Conservation (phyloP, 1,140 invertebrate genomes). For the Meloidogyne hapla region DNA sequence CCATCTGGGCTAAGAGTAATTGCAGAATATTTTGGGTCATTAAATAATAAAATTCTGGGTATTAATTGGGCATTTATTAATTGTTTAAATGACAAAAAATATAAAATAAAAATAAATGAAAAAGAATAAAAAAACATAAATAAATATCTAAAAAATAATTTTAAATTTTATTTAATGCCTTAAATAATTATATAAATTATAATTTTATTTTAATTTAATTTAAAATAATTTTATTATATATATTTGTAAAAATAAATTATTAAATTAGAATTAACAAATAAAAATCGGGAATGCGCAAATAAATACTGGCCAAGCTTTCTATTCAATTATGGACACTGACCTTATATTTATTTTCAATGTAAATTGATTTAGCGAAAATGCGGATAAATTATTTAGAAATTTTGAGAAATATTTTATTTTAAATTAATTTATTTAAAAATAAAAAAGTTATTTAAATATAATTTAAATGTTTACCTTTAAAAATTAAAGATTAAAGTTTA, state of each 20-base stretch:
- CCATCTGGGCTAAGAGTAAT: slow-evolving; percentile 50
- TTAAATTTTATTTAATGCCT: too few relatives aligned
- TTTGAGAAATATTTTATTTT: neutral
- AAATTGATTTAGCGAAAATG: neutral
- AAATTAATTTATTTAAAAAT: neutral
- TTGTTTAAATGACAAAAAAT: neutral
- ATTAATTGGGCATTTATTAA: slow-evolving; percentile 30
- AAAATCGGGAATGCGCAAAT: neutral
- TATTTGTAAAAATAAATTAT: neutral
- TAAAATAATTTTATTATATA: too few relatives aligned
- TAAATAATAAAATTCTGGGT: slow-evolving; percentile 42
- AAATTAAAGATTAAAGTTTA: neutral
- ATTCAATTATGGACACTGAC: neutral
- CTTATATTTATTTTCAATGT: neutral
- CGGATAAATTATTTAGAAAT: neutral
- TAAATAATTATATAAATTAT: too few relatives aligned
- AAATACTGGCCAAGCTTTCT: slow-evolving; percentile 5
- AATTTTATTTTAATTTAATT: too few relatives aligned
- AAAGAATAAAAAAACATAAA: neutral
- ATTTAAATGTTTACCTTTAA: neutral
- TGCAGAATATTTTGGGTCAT: slow-evolving; percentile 52
- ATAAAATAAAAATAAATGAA: too few relatives aligned
- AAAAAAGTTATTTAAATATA: neutral
- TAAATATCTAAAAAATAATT: neutral
- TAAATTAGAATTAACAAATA: neutral